Percentiles rank a stretch among this genome's conserved stretches.
Conservation (phyloP, 23 tunicate genomes). For the Styela clava region DNA sequence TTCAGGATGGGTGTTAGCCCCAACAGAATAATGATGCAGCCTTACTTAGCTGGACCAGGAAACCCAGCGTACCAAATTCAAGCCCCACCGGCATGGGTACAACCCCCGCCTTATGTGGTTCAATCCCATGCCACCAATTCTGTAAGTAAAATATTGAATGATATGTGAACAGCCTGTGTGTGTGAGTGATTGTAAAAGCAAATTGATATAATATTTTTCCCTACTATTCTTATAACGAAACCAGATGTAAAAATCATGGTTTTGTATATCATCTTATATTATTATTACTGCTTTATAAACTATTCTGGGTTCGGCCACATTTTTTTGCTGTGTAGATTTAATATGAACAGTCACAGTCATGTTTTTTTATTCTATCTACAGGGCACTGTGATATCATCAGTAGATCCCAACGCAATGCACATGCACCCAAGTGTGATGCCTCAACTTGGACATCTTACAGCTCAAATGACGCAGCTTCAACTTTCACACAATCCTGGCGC, state of each 20-base stretch:
- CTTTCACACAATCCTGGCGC: conserved; percentile 46
- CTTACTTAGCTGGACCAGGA: conserved; percentile 25
- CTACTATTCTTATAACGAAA: neutral
- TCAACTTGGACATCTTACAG: conserved; percentile 51
- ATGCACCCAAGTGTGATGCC: conserved; percentile 73
- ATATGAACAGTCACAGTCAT: too few relatives aligned
- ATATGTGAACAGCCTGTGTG: too few relatives aligned
- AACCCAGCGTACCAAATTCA: conserved; percentile 60
- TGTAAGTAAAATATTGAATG: too few relatives aligned
- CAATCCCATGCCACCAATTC: conserved; percentile 50
- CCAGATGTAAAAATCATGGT: too few relatives aligned
- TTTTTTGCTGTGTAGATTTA: too few relatives aligned
- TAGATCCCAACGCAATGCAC: conserved; percentile 57
- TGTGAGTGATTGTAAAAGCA: too few relatives aligned
- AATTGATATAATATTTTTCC: neutral
- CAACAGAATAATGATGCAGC: conserved; percentile 55
- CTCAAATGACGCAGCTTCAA: conserved; percentile 85
- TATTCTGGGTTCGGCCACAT: too few relatives aligned
- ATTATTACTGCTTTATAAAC: too few relatives aligned
- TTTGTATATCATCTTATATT: too few relatives aligned
- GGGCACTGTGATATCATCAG: conserved; percentile 57
- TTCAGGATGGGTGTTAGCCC: conserved; percentile 38
- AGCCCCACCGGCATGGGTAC: conserved; percentile 83
- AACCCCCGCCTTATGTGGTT: conserved; percentile 62
- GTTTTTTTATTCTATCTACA: too few relatives aligned